Evolutionary conservation across 2,888 invertebrate genomes (phyloP), one percentile per base, ranked within the genome.

Genomic region (Meteorus colon): DNA sequence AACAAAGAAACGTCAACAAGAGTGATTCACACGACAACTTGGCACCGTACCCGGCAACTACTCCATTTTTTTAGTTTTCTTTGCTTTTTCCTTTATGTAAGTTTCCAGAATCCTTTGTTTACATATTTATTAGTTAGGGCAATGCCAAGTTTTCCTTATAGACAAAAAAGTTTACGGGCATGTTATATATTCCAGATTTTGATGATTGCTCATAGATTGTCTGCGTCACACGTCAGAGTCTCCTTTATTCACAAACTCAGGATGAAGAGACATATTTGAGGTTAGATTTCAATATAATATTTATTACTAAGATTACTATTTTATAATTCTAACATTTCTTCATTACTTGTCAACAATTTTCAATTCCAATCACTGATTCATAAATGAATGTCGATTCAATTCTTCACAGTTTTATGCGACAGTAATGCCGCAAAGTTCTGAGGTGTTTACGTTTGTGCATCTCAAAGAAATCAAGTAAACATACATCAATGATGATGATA

Each of bases 1-100:
- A 48, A 48, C 48, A 48, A 48, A 48, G 48, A 48, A n/a, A 48
- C 48, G 48, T 48, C n/a, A 48, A n/a, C 48, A 48, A 48, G n/a
- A 48, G 48, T n/a, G 48, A n/a, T n/a, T 48, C 41, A 48, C n/a
- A n/a, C n/a, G 48, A 48, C 48, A n/a, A 48, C 48, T 48, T 48
- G 48, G 48, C 48, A 48, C n/a, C n/a, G 4, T n/a, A 48, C n/a
- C n/a, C 48, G 48, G 48, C 16, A 5, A n/a, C n/a, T 16, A 6
- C 14, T 48, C 2, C 48, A n/a, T n/a, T 48, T 16, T 48, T 16
- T 48, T 3, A n/a, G 4, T 48, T n/a, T n/a, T 48, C 4, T 48
- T 48, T 48, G 16, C n/a, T 48, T 48, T 48, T n/a, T 16, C n/a
- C n/a, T 48, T n/a, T 4, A 48, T 48, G 48, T 48, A n/a, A 48